Percentiles rank a stretch among this genome's conserved stretches.
These are phyloP conservation scores for Rhabdomys pumilio DNA, from an alignment of 2,797 vertebrate species.

Conservation along the genomic window DNA sequence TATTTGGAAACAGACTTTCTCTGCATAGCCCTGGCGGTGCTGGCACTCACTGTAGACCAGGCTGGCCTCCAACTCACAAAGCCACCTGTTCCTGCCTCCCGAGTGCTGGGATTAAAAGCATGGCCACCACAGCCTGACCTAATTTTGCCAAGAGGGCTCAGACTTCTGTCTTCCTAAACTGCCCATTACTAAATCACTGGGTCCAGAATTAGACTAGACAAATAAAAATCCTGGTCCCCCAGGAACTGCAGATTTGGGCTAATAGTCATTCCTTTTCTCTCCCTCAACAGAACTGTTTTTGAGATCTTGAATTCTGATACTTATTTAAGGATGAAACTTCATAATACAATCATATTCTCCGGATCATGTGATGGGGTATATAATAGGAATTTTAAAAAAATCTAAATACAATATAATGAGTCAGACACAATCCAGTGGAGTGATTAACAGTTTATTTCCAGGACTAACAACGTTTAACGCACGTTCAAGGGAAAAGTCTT, in stretches of 20 bases:
- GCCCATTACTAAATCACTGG: neutral
- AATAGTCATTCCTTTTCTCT: neutral
- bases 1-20: neutral
- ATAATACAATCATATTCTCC: constrained; percentile 9
- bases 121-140: too few relatives aligned
- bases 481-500: constrained; percentile 8
- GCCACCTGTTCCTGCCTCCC: neutral
- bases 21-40: neutral
- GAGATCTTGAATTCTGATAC: constrained; percentile 54
- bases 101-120: neutral
- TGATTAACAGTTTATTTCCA: constrained; percentile 65
- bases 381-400: neutral
- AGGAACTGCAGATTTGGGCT: neutral
- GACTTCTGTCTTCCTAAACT: neutral
- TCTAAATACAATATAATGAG: constrained; percentile 56
- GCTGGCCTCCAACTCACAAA: neutral
- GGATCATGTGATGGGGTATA: neutral
- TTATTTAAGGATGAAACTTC: constrained; percentile 37
- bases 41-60: neutral
- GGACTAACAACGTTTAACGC: constrained; percentile 22
- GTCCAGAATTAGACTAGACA: neutral
- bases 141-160: neutral
- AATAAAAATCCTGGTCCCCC: neutral
- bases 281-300: neutral
- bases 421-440: constrained; percentile 59